phyloP scores from a whole-genome alignment of 2,113 vertebrate genomes.

The Neomonachus schauinslandi region DNA sequence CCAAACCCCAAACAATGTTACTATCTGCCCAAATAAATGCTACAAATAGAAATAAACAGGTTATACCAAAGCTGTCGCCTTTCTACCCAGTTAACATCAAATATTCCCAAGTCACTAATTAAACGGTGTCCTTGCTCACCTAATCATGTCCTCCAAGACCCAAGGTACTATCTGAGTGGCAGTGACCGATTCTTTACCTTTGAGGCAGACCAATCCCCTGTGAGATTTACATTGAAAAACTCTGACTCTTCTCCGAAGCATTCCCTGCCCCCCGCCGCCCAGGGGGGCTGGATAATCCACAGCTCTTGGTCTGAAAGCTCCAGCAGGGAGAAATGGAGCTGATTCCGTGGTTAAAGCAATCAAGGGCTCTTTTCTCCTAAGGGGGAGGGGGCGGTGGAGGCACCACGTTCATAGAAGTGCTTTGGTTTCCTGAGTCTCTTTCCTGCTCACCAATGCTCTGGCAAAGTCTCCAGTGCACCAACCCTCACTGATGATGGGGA shows the following conservation, averaged over 20 bases:
- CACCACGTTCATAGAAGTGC: neutral
- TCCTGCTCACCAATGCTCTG: neutral
- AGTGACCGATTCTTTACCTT: neutral
- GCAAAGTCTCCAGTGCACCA: neutral
- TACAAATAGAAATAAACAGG: neutral
- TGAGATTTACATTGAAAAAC: neutral
- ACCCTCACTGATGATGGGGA: neutral
- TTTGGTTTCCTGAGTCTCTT: constrained; percentile 34
- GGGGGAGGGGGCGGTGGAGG: neutral
- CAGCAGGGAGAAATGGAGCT: neutral
- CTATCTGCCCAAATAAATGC: neutral
- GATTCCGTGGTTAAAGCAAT: neutral
- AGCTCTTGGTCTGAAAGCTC: neutral
- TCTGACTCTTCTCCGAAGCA: neutral
- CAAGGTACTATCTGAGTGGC: neutral
- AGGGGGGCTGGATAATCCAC: neutral
- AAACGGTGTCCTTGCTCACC: neutral
- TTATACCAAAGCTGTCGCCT: neutral
- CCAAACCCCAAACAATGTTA: neutral
- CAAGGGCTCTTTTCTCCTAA: neutral
- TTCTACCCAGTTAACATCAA: neutral
- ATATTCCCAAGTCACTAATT: neutral
- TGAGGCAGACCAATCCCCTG: neutral
- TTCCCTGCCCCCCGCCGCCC: too few species aligned
- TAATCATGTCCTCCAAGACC: neutral